Evolutionary conservation across 2,888 invertebrate genomes (phyloP).

Genomic region (Drosophila cognata): DNA sequence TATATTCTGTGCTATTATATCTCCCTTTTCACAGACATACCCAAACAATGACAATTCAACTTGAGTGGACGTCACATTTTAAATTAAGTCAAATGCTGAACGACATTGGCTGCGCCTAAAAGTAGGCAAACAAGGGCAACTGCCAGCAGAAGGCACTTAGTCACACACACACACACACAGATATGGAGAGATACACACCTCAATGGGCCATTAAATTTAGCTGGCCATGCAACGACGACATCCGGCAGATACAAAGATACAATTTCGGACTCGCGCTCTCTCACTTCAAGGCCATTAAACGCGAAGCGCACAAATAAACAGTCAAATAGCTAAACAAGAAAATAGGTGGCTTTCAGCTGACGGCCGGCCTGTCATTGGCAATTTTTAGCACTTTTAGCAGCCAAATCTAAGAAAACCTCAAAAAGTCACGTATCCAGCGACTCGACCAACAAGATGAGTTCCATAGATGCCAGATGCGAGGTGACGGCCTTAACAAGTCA

Average conservation of each 20-base stretch:
- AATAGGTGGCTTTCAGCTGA: conserved; percentile 28
- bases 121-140: conserved; percentile 63
- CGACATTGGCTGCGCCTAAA: conserved; percentile 56
- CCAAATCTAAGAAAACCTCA: conserved; percentile 82
- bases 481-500: conserved; percentile 62
- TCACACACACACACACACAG: conserved; percentile 28
- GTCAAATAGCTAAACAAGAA: conserved; percentile 42
- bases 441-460: conserved; percentile 43
- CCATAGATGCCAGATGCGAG: conserved; percentile 25
- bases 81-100: conserved; percentile 70
- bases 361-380: conserved; percentile 29
- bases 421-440: conserved; percentile 81
- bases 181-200: conserved; percentile 15
- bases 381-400: conserved; percentile 75
- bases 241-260: conserved; percentile 54
- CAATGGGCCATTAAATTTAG: conserved; percentile 69
- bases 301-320: conserved; percentile 42
- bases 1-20: conserved; percentile 9
- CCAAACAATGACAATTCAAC: conserved; percentile 54
- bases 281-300: conserved; percentile 57
- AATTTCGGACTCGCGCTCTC: conserved; percentile 52
- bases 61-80: conserved; percentile 57
- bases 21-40: conserved; percentile 17
- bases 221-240: conserved; percentile 33
- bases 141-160: conserved; percentile 34